Conservation (phyloP, 2,113 vertebrate genomes). For the Callocephalon fimbriatum region DNA sequence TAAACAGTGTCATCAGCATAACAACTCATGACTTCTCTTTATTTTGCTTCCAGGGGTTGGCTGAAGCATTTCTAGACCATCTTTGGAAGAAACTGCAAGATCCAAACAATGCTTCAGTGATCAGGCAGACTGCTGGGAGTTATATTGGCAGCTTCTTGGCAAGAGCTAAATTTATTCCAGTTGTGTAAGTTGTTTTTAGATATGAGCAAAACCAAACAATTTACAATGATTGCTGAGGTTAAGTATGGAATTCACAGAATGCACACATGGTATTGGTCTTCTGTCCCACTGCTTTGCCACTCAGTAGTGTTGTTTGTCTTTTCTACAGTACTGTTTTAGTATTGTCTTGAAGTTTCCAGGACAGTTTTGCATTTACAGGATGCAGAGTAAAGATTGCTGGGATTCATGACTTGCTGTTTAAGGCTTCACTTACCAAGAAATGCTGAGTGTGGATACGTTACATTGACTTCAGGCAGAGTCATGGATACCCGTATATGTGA, state of each 20-base stretch:
- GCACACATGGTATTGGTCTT: background rate
- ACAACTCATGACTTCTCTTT: background rate
- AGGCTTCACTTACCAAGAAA: background rate
- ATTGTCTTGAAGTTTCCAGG: background rate
- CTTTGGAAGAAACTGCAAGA: slow-evolving; percentile 92
- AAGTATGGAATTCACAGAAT: background rate
- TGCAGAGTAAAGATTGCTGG: background rate
- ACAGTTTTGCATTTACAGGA: background rate
- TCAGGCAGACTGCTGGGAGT: slow-evolving; percentile 89
- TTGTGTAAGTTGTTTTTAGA: slow-evolving; percentile 83
- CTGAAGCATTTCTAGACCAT: slow-evolving; percentile 95
- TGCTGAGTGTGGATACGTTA: background rate
- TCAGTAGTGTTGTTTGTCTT: background rate
- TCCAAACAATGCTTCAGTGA: slow-evolving; percentile 88
- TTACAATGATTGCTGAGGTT: background rate
- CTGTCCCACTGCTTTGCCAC: background rate
- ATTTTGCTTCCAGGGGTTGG: slow-evolving; percentile 81
- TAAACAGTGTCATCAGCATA: background rate
- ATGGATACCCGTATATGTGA: background rate
- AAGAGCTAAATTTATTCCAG: slow-evolving; percentile 91
- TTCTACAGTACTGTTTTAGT: background rate
- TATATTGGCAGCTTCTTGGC: slow-evolving; percentile 96
- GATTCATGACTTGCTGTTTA: background rate
- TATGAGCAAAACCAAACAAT: background rate
- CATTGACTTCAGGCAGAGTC: background rate